These are phyloP conservation scores for Hirtodrosophila alboralis DNA, from an alignment of 2,888 invertebrate genomes.

Conservation along the genomic window DNA sequence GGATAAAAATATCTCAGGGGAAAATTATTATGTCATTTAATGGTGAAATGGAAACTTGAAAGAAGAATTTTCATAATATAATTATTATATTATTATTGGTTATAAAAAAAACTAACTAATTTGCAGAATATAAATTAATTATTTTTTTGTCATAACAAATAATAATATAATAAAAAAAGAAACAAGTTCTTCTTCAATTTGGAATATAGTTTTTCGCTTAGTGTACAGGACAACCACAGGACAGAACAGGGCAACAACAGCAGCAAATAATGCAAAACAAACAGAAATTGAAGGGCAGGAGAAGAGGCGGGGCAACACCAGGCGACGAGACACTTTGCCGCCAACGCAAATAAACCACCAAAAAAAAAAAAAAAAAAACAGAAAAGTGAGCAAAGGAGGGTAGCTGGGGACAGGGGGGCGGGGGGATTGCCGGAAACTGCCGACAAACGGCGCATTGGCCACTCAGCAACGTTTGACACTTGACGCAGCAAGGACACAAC, in stretches of 20 bases:
- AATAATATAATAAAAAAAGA: no score
- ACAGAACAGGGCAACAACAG: slow-evolving; percentile 20
- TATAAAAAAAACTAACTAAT: no score
- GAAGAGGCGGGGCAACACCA: slow-evolving; percentile 15
- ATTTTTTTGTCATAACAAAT: no score
- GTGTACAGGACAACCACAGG: slow-evolving; percentile 56
- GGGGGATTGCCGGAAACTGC: slow-evolving; percentile 55
- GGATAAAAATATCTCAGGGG: no score
- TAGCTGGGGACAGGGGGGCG: neutral
- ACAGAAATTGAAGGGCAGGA: slow-evolving; percentile 53
- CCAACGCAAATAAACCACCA: slow-evolving; percentile 72
- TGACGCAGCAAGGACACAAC: slow-evolving; percentile 78
- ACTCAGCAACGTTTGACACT: slow-evolving; percentile 76
- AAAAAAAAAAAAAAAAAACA: slow-evolving; percentile 30
- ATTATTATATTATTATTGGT: no score
- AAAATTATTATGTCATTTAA: no score
- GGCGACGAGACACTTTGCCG: slow-evolving; percentile 80
- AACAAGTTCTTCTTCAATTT: no score
- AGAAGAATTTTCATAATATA: no score
- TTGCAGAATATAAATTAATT: no score
- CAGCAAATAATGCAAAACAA: slow-evolving; percentile 75
- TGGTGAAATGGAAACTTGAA: no score
- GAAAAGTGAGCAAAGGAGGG: neutral
- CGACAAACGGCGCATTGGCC: slow-evolving; percentile 67
- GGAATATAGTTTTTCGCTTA: no score